phyloP scores from a whole-genome alignment of 2,797 vertebrate genomes.

The Neosilurus hyrtlii region DNA sequence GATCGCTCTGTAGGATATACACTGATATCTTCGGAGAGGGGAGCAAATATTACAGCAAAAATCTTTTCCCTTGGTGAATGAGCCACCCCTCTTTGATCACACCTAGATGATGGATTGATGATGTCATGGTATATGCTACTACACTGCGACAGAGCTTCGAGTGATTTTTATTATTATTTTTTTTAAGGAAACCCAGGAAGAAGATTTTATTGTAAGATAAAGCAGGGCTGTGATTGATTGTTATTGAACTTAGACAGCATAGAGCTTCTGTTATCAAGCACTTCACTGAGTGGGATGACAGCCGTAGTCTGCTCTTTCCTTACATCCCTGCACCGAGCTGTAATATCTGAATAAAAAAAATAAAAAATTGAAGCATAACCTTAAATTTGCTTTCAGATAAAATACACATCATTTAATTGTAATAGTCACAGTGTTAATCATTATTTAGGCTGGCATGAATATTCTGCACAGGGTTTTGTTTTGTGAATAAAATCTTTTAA shows the following conservation, averaged over 20 bases:
- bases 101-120: constrained; percentile 39
- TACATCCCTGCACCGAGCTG: constrained; percentile 33
- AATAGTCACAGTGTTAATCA: background rate
- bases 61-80: constrained; percentile 21
- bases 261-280: constrained; percentile 11
- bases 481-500: constrained; percentile 12
- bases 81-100: constrained; percentile 32
- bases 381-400: constrained; percentile 19
- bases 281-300: constrained; percentile 23
- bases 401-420: background rate
- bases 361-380: background rate
- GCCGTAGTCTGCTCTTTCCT: constrained; percentile 22
- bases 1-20: constrained; percentile 34
- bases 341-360: constrained; percentile 20
- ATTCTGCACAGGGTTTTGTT: background rate
- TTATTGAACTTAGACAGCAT: constrained; percentile 22
- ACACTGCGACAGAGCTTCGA: constrained; percentile 1
- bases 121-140: constrained; percentile 40
- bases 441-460: background rate
- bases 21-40: constrained; percentile 22
- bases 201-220: constrained; percentile 28
- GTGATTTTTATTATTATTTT: background rate
- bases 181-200: constrained; percentile 6
- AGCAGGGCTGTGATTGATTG: constrained; percentile 1
- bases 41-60: constrained; percentile 18